Base-by-base conservation (phyloP, 2,797 vertebrate genomes). In the Muscicapa striata region DNA sequence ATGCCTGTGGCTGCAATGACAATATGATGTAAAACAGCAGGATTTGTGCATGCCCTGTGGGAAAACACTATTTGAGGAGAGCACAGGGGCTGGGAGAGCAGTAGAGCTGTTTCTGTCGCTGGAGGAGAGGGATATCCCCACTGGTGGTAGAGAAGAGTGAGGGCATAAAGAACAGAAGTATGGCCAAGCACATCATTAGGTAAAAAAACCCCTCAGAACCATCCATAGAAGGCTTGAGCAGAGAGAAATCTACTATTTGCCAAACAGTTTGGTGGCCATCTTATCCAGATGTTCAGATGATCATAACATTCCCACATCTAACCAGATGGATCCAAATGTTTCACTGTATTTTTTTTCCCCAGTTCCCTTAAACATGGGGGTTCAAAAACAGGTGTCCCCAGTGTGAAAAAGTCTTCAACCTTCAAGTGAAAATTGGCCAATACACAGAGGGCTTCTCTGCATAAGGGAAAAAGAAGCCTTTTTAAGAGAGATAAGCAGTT, bases 251-350 rank as follows among this genome's bases (percentile, higher is more conserved):
- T 75, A 23, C 16, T 27, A 1, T 67, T 81, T 91, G 26, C 58
- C 66, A 75, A 85, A 83, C 4, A 36, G 58, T 69, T 66, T 92
- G 82, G 76, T 84, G 59, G 76, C 73, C 78, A 32, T 79, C 61
- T 73, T 61, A 64, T 27, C 69, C 87, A 80, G 92, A 93, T 84
- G 84, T 90, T 67, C 79, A 76, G 34, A 54, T 49, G 40, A 82
- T 69, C 40, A 15, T 23, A 94, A 72, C 16, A 1, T 94, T 96
- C 89, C 84, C 58, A 76, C 69, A 78, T 90, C 62, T 26, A 84
- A 78, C 87, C 94, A 95, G 90, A 91, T 94, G 94, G 90, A 85
- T 84, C 66, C 91, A 91, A 93, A 91, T 94, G 92, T 94, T 95
- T 63, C 7, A 0, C 27, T 30, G 18, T 45, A 20, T 40, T 52